A percentile compares a stretch with the other conserved stretches of the same genome.
phyloP scores from a whole-genome alignment of 2,888 invertebrate species.

The Eudemis profundana region DNA sequence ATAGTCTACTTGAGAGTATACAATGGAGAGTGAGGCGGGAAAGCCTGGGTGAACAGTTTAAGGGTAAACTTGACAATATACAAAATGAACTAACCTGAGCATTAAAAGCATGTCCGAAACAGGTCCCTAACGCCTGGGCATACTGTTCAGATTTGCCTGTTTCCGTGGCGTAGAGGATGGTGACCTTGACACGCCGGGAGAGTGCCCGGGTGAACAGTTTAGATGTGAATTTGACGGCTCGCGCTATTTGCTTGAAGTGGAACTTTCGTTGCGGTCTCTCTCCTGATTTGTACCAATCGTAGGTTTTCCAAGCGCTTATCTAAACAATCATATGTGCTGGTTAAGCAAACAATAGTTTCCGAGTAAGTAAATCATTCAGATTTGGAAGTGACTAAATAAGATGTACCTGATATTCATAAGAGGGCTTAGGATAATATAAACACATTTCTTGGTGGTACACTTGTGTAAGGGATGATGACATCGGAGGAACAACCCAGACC shows the following conservation, averaged over 20 bases:
- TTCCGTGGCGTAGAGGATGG: constrained; percentile 97
- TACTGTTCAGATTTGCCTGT: constrained; percentile 98
- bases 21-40: too few species aligned
- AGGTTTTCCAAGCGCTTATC: constrained; percentile 91
- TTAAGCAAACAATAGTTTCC: neutral
- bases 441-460: constrained; percentile 95
- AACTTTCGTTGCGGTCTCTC: constrained; percentile 94
- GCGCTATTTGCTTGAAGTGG: constrained; percentile 97
- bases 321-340: neutral
- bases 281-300: constrained; percentile 90
- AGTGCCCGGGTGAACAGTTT: constrained; percentile 97
- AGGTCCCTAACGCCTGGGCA: constrained; percentile 94
- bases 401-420: constrained; percentile 96
- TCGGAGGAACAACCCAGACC: constrained; percentile 92
- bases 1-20: too few species aligned
- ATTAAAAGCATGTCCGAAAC: constrained; percentile 97
- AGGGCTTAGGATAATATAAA: constrained; percentile 93
- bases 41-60: too few species aligned
- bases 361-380: neutral
- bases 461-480: constrained; percentile 90
- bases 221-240: constrained; percentile 98
- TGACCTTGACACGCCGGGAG: constrained; percentile 96
- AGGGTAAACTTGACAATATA: neutral
- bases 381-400: too few species aligned
- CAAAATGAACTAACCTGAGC: constrained; percentile 88